phyloP scores from a whole-genome alignment of 1,140 invertebrate species.

The Vanessa atalanta region DNA sequence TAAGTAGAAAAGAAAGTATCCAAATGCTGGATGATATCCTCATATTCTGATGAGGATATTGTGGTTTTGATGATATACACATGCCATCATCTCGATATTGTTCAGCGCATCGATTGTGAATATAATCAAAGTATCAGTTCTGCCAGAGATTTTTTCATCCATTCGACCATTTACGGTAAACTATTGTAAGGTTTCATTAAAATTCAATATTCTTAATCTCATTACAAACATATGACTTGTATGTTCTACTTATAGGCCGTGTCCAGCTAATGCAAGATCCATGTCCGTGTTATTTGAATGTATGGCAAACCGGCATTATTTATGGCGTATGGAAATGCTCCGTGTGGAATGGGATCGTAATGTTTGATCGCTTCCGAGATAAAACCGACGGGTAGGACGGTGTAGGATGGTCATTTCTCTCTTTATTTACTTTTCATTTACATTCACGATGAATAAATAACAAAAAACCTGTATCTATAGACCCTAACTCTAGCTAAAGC shows the following conservation, averaged over 20 bases:
- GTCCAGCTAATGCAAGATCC: slow-evolving; percentile 29
- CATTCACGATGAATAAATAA: not conserved
- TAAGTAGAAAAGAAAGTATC: too few relatives aligned
- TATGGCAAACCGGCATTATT: slow-evolving; percentile 60
- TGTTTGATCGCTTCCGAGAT: slow-evolving; percentile 66
- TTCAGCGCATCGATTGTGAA: too few relatives aligned
- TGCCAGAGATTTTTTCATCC: too few relatives aligned
- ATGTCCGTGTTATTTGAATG: slow-evolving; percentile 48
- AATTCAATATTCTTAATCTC: not conserved
- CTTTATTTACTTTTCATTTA: slow-evolving; percentile 65
- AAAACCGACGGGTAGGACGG: slow-evolving; percentile 48
- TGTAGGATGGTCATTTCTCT: slow-evolving; percentile 55
- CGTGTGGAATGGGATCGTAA: slow-evolving; percentile 61
- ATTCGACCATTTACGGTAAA: too few relatives aligned
- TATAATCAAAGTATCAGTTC: too few relatives aligned
- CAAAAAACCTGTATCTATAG: not conserved
- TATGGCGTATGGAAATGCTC: slow-evolving; percentile 60
- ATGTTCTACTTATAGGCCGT: slow-evolving; percentile 15
- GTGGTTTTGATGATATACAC: too few relatives aligned
- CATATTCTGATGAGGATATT: too few relatives aligned
- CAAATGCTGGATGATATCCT: too few relatives aligned
- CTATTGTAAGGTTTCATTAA: not conserved
- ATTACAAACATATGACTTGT: not conserved
- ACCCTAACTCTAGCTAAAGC: not conserved
- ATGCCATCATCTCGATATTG: too few relatives aligned